Conservation (phyloP, 2,113 vertebrate genomes). For the Carettochelys insculpta region DNA sequence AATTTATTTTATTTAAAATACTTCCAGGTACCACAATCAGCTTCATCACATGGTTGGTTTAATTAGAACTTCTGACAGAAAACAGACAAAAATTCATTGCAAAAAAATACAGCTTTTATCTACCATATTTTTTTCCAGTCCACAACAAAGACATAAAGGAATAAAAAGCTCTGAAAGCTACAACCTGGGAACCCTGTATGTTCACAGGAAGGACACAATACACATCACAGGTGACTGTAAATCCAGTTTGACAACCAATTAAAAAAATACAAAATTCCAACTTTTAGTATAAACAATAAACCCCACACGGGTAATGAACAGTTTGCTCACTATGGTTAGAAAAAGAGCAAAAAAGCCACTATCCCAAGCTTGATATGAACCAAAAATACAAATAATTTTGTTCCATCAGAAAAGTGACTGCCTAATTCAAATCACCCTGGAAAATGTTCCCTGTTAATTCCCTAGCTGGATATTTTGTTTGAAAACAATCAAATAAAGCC, state of each 20-base stretch:
- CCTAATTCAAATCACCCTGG: not conserved
- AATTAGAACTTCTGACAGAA: constrained; percentile 23
- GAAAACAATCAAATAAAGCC: not conserved
- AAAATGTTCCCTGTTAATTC: not conserved
- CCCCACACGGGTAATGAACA: not conserved
- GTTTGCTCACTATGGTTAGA: constrained; percentile 11
- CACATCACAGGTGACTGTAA: not conserved
- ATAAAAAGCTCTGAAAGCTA: constrained; percentile 3
- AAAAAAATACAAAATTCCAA: constrained; percentile 40
- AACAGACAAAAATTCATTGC: not conserved
- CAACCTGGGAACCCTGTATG: not conserved
- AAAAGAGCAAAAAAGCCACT: constrained; percentile 20
- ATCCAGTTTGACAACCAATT: not conserved
- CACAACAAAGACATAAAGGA: not conserved
- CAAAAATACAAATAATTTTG: not conserved
- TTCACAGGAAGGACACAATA: not conserved
- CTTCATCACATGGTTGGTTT: constrained; percentile 11
- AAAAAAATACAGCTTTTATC: constrained; percentile 5
- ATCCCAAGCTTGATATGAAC: not conserved
- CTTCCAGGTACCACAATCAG: not conserved
- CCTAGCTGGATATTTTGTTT: not conserved
- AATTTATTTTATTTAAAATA: not conserved
- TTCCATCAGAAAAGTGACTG: not conserved
- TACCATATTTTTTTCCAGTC: accelerated
- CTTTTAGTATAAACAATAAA: constrained; percentile 34